These are phyloP conservation scores for Paedocypris micromegethes DNA, from an alignment of 2,797 vertebrate genomes.

Conservation along the genomic window DNA sequence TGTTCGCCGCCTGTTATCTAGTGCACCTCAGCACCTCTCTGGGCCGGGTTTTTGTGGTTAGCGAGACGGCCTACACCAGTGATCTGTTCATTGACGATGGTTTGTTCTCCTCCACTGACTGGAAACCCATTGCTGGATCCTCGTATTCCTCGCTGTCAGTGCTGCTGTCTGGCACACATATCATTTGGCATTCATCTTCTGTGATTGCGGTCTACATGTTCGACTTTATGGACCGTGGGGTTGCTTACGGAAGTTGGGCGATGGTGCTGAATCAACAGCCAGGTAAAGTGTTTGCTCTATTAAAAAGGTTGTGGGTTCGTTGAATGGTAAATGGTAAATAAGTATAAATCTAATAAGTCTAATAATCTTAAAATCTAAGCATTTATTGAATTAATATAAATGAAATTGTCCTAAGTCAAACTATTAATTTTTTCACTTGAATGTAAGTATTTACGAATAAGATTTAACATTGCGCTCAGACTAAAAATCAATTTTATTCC, in stretches of 20 bases:
- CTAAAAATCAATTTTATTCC: too few relatives aligned
- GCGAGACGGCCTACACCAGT: not conserved
- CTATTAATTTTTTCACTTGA: too few relatives aligned
- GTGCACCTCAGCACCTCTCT: fast-evolving
- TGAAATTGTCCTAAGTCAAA: too few relatives aligned
- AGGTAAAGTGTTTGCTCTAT: constrained; percentile 51
- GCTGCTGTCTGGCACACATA: fast-evolving
- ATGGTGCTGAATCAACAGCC: constrained; percentile 48
- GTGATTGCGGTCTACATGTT: constrained; percentile 59
- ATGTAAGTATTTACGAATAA: too few relatives aligned
- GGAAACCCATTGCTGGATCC: constrained; percentile 40
- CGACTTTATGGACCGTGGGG: fast-evolving
- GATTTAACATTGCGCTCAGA: too few relatives aligned
- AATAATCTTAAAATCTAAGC: too few relatives aligned
- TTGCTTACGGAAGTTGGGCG: constrained; percentile 56
- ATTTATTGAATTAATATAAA: too few relatives aligned
- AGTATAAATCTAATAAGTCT: too few relatives aligned
- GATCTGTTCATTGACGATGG: fast-evolving
- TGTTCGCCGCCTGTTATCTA: constrained; percentile 57
- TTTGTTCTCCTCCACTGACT: fast-evolving
- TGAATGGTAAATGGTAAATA: too few relatives aligned
- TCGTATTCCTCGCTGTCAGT: constrained; percentile 13
- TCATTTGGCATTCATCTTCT: constrained; percentile 60
- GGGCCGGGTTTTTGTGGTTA: constrained; percentile 45
- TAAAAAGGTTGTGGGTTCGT: too few relatives aligned